These are phyloP conservation scores for Arctopsyche grandis DNA, from an alignment of 1,140 invertebrate species.

Conservation along the genomic window DNA sequence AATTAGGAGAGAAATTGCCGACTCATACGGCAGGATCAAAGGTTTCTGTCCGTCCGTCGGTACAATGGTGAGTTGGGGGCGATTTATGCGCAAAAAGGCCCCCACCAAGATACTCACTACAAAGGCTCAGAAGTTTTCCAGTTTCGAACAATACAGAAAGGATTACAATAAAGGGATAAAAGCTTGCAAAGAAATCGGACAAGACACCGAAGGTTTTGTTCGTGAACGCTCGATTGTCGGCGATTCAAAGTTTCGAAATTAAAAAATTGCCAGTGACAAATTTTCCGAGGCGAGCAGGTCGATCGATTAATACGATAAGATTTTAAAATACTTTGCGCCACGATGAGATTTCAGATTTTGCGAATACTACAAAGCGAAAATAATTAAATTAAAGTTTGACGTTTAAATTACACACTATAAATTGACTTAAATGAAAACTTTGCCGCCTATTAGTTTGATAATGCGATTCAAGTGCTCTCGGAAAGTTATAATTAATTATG, in stretches of 20 bases:
- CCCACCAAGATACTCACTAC: background rate
- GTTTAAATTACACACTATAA: background rate
- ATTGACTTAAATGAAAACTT: background rate
- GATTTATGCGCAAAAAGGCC: conserved; percentile 13
- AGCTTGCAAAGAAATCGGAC: conserved; percentile 19
- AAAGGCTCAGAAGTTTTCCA: conserved; percentile 23
- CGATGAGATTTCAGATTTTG: too few relatives aligned
- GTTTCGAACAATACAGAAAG: conserved; percentile 22
- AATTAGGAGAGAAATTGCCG: conserved; percentile 20
- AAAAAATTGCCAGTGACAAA: conserved; percentile 1
- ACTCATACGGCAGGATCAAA: conserved; percentile 20
- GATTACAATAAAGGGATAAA: conserved; percentile 31
- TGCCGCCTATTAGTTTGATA: background rate
- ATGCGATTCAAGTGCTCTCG: background rate
- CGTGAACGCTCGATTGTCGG: background rate
- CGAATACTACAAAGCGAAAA: too few relatives aligned
- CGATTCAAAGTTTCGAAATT: conserved; percentile 4
- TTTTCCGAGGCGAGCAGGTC: background rate
- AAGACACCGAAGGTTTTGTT: conserved; percentile 14
- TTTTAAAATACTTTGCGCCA: too few relatives aligned
- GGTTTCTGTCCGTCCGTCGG: conserved; percentile 1
- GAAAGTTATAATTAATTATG: background rate
- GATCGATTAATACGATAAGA: too few relatives aligned
- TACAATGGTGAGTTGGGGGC: conserved; percentile 4
- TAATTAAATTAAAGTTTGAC: background rate